phyloP scores from a whole-genome alignment of 2,888 invertebrate species.

The Serripes groenlandicus region DNA sequence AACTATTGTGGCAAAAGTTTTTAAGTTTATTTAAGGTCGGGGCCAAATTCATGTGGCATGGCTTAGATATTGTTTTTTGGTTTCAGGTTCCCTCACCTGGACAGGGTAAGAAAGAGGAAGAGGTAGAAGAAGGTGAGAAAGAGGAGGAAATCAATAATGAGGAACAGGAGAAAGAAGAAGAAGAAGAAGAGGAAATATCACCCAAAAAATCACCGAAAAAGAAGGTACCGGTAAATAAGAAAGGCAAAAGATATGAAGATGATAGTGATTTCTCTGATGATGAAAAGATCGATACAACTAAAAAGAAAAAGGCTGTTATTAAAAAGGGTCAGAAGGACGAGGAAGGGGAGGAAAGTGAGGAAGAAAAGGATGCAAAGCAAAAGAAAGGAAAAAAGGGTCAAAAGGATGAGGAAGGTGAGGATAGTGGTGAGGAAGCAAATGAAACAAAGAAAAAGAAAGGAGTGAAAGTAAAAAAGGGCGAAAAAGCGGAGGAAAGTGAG shows the following conservation, averaged over 20 bases:
- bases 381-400: constrained; percentile 21
- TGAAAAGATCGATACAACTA: constrained; percentile 50
- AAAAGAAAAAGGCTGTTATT: constrained; percentile 36
- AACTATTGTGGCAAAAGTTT: too few species aligned
- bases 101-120: constrained; percentile 43
- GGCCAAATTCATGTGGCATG: background rate
- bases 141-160: constrained; percentile 55
- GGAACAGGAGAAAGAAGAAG: constrained; percentile 39
- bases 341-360: constrained; percentile 16
- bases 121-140: constrained; percentile 48
- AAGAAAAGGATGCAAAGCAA: constrained; percentile 35
- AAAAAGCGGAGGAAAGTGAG: constrained; percentile 10
- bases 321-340: constrained; percentile 40
- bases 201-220: constrained; percentile 47
- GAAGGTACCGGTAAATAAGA: too few species aligned
- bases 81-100: constrained; percentile 13
- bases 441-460: constrained; percentile 29
- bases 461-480: constrained; percentile 41
- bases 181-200: constrained; percentile 30
- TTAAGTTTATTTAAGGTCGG: too few species aligned
- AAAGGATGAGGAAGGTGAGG: constrained; percentile 35
- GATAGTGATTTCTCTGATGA: constrained; percentile 56
- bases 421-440: constrained; percentile 5
- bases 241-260: constrained; percentile 56
- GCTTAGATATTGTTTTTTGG: background rate